phyloP scores from a whole-genome alignment of 2,797 vertebrate genomes.

The Hyperoplus lanceolatus region DNA sequence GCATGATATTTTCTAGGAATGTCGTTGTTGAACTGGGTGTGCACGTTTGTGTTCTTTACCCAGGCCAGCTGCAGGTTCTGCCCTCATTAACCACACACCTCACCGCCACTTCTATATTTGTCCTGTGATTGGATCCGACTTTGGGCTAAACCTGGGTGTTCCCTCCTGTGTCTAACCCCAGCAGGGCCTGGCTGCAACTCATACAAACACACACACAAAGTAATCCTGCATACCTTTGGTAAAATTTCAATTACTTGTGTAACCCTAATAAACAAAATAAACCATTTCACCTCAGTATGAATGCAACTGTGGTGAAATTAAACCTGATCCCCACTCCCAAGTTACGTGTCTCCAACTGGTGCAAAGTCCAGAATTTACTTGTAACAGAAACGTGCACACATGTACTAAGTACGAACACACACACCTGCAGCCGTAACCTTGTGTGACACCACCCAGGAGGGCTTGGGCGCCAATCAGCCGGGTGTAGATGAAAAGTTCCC shows the following conservation, averaged over 20 bases:
- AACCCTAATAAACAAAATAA: constrained; percentile 25
- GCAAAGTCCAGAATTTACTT: constrained; percentile 21
- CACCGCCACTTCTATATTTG: constrained; percentile 49
- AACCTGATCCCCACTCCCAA: constrained; percentile 22
- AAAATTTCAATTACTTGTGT: constrained; percentile 11
- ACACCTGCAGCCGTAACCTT: constrained; percentile 71
- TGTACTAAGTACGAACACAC: constrained; percentile 19
- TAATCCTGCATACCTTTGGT: constrained; percentile 32
- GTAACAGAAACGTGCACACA: constrained; percentile 9
- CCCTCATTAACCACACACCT: constrained; percentile 55
- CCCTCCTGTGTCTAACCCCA: constrained; percentile 44
- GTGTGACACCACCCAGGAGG: constrained; percentile 73
- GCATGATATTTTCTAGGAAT: constrained; percentile 45
- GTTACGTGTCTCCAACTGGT: constrained; percentile 22
- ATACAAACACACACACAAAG: constrained; percentile 12
- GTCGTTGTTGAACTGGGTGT: constrained; percentile 44
- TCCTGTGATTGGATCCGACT: constrained; percentile 62
- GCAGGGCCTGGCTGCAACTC: constrained; percentile 45
- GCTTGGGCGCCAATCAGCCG: constrained; percentile 77
- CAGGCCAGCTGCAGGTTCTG: constrained; percentile 24
- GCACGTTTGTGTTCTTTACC: constrained; percentile 51
- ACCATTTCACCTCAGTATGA: constrained; percentile 32
- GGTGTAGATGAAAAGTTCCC: constrained; percentile 75
- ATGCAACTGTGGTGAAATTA: constrained; percentile 6
- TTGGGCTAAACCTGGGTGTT: constrained; percentile 50